Evolutionary conservation across 2,113 vertebrate species (phyloP).

Genomic region (Vulpes vulpes): DNA sequence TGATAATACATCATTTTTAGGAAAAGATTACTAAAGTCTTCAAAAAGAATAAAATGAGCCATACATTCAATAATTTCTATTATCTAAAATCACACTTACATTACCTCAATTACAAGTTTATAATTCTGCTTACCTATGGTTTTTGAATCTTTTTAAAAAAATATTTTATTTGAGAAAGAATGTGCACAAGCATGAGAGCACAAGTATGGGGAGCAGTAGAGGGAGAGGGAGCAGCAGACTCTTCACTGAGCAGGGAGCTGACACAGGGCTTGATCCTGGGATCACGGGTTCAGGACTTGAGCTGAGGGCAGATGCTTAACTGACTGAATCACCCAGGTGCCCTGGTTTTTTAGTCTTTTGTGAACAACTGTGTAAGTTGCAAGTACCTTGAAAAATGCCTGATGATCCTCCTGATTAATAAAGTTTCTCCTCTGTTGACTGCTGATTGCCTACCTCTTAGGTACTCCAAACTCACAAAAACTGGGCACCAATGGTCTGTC

Average conservation of each 20-base stretch:
- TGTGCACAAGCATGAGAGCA: too few species aligned
- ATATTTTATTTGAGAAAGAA: too few species aligned
- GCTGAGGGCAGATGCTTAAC: too few species aligned
- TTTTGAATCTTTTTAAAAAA: background rate
- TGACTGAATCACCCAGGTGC: too few species aligned
- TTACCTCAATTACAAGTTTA: background rate
- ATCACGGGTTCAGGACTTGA: too few species aligned
- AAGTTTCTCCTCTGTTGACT: background rate
- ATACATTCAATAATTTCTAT: background rate
- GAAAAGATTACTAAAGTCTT: conserved; percentile 62
- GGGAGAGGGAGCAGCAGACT: too few species aligned
- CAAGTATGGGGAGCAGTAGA: too few species aligned
- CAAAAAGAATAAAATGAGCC: conserved; percentile 4
- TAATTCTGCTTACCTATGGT: background rate
- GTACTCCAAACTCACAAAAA: background rate
- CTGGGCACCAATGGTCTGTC: background rate
- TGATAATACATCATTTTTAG: background rate
- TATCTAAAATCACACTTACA: background rate
- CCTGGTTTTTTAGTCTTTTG: conserved; percentile 11
- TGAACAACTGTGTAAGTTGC: background rate
- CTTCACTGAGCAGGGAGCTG: too few species aligned
- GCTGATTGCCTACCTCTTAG: background rate
- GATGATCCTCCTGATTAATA: background rate
- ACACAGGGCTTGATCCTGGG: too few species aligned
- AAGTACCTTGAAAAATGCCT: conserved; percentile 16